A percentile compares a stretch with the other conserved stretches of the same genome.
These are phyloP conservation scores for Cynodonichthys magdalenae DNA, from an alignment of 2,797 vertebrate genomes.

Conservation along the genomic window DNA sequence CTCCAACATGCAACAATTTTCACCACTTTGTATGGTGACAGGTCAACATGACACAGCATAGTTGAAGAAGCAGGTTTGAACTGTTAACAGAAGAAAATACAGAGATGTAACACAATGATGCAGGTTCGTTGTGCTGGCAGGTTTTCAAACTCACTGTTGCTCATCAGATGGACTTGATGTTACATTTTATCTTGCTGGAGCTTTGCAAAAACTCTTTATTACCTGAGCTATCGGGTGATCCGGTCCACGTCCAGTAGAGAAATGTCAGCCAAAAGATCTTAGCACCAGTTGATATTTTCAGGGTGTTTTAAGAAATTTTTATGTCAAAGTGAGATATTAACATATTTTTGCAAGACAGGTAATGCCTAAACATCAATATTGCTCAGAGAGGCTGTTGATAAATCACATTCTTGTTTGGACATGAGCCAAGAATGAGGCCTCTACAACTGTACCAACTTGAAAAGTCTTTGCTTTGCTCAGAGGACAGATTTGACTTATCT, in stretches of 20 bases:
- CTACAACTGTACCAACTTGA: background rate
- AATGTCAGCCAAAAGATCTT: background rate
- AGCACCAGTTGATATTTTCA: background rate
- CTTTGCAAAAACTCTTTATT: constrained; percentile 16
- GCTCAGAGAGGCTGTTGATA: background rate
- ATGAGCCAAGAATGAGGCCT: background rate
- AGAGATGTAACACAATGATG: background rate
- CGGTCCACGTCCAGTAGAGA: background rate
- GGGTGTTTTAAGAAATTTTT: constrained; percentile 1
- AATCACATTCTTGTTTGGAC: background rate
- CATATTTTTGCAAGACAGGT: constrained; percentile 10
- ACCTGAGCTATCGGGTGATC: constrained; percentile 1
- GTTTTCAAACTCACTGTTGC: constrained; percentile 5
- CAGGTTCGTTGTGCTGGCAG: background rate
- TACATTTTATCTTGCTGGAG: constrained; percentile 9
- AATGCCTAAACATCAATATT: constrained; percentile 4
- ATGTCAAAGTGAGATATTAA: background rate
- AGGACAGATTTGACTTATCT: background rate
- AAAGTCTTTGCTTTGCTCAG: background rate
- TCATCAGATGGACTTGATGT: constrained; percentile 11
- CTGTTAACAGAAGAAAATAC: background rate
- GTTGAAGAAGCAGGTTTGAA: background rate
- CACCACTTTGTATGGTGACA: background rate
- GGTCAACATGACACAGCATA: background rate
- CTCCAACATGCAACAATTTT: background rate